Conservation (phyloP, 23 tunicate genomes). For the Styela plicata region DNA sequence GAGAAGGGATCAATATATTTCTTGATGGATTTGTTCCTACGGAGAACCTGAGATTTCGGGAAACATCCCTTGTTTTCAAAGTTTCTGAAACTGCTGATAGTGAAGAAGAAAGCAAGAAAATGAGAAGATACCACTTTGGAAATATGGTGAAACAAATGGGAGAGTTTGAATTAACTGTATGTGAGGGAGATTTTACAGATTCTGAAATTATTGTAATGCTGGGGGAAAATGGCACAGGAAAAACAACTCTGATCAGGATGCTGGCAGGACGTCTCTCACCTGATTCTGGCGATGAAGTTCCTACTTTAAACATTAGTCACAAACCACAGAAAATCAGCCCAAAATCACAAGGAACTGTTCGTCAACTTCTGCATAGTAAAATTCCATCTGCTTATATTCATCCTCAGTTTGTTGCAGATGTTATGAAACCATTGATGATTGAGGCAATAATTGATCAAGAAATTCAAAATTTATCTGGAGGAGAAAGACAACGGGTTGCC, state of each 20-base stretch:
- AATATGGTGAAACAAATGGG: slow-evolving; percentile 76
- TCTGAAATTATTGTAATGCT: slow-evolving; percentile 95
- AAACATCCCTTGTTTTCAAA: slow-evolving; percentile 64
- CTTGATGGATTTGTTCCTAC: slow-evolving; percentile 97
- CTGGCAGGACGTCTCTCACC: slow-evolving; percentile 85
- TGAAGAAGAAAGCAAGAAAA: slow-evolving; percentile 76
- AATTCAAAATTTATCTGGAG: slow-evolving; percentile 87
- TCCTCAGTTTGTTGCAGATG: slow-evolving; percentile 94
- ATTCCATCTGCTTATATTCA: slow-evolving; percentile 81
- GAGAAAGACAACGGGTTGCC: slow-evolving; percentile 97
- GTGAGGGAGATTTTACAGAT: slow-evolving; percentile 83
- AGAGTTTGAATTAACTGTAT: slow-evolving; percentile 58
- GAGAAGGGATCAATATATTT: slow-evolving; percentile 94
- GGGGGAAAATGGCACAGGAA: slow-evolving; percentile 98
- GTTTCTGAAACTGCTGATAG: slow-evolving; percentile 89
- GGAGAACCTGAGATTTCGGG: slow-evolving; percentile 91
- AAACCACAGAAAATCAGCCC: slow-evolving; percentile 98
- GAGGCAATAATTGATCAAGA: slow-evolving; percentile 80
- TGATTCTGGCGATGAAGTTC: slow-evolving; percentile 78
- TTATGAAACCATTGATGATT: slow-evolving; percentile 89
- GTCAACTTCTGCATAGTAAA: slow-evolving; percentile 79
- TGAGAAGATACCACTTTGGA: slow-evolving; percentile 65
- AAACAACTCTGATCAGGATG: slow-evolving; percentile 92
- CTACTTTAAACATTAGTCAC: slow-evolving; percentile 84
- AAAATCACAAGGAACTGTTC: slow-evolving; percentile 87